Percentiles rank a stretch among this genome's conserved stretches.
phyloP scores from a whole-genome alignment of 2,113 vertebrate genomes.

The Archilochus colubris region DNA sequence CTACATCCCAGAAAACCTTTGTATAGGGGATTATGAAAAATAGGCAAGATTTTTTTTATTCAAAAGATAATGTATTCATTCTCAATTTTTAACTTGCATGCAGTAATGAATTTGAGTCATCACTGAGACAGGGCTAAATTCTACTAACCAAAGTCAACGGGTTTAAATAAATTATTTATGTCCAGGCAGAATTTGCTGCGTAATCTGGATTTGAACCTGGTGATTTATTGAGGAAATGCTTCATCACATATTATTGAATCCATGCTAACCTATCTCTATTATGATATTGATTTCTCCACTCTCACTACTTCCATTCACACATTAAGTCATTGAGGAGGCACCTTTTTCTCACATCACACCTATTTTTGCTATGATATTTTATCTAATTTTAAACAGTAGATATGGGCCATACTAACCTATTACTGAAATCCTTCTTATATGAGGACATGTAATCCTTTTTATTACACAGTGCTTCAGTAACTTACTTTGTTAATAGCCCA shows the following conservation, averaged over 20 bases:
- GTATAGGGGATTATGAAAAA: not conserved
- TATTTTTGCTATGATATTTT: not conserved
- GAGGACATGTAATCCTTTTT: not conserved
- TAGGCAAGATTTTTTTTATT: not conserved
- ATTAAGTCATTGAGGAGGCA: not conserved
- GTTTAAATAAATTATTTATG: not conserved
- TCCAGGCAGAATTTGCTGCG: not conserved
- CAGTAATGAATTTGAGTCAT: not conserved
- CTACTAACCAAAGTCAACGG: fast-evolving
- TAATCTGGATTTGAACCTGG: not conserved
- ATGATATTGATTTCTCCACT: not conserved
- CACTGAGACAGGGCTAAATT: not conserved
- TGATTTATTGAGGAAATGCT: not conserved
- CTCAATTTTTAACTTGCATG: not conserved
- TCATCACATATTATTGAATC: not conserved
- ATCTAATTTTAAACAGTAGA: not conserved
- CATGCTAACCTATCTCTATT: not conserved
- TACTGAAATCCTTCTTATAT: not conserved
- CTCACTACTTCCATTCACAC: not conserved
- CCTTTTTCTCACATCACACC: not conserved
- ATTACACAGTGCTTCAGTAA: not conserved
- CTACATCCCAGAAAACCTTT: not conserved
- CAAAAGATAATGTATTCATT: not conserved
- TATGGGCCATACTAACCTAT: not conserved
- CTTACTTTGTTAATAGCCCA: not conserved